Conservation (phyloP, 2,113 vertebrate genomes). For the Anolis sagrei region DNA sequence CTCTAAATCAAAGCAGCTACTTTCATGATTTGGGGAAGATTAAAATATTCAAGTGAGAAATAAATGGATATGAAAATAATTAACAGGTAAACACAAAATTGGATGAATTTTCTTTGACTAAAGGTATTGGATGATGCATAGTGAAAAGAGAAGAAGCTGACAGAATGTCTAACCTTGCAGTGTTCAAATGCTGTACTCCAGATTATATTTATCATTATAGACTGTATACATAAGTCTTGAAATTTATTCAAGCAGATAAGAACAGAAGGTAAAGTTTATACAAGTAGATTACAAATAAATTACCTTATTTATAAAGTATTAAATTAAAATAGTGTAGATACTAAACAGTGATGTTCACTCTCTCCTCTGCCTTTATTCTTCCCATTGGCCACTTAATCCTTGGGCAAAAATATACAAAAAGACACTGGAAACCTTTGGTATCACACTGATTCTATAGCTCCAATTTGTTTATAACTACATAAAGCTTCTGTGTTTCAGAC, state of each 20-base stretch:
- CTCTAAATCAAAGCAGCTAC: slow-evolving; percentile 34
- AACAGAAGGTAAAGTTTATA: no score
- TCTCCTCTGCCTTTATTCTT: not conserved
- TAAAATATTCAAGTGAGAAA: slow-evolving; percentile 38
- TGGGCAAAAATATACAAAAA: not conserved
- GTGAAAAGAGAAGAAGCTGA: not conserved
- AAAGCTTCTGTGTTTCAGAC: no score
- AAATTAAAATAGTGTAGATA: not conserved
- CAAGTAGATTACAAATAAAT: not conserved
- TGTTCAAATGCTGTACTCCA: no score
- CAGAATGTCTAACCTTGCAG: not conserved
- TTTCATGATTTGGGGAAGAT: not conserved
- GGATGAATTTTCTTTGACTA: not conserved
- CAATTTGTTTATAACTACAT: no score
- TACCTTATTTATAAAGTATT: not conserved
- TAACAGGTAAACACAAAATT: slow-evolving; percentile 37
- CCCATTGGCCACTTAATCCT: not conserved
- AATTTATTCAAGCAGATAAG: no score
- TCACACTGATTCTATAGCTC: no score
- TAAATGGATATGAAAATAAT: slow-evolving; percentile 52
- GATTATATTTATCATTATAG: no score
- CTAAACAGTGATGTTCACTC: not conserved
- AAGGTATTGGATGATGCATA: no score
- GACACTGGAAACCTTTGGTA: no score
- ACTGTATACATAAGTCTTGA: no score